phyloP scores from a whole-genome alignment of 1,140 invertebrate genomes.

The Brevipalpus yothersi region DNA sequence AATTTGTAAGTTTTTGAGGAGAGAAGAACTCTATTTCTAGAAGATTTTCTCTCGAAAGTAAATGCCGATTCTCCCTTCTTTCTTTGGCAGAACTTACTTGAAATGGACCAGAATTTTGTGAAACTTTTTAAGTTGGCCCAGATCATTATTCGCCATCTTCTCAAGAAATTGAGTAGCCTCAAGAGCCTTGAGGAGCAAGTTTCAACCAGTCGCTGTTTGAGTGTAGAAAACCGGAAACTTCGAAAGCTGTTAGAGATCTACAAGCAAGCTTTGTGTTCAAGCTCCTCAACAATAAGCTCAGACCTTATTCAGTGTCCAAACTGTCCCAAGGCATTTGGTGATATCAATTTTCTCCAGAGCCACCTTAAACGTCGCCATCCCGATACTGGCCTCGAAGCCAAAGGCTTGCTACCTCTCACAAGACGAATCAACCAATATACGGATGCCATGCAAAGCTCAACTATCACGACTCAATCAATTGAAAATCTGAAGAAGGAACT shows the following conservation, averaged over 20 bases:
- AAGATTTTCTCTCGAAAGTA: not conserved
- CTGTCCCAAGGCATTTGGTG: not conserved
- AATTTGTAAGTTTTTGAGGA: not conserved
- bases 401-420: not conserved
- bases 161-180: not conserved
- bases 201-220: not conserved
- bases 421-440: not conserved
- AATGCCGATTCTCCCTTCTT: not conserved
- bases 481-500: not conserved
- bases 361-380: not conserved
- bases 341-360: not conserved
- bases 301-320: not conserved
- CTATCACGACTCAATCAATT: not conserved
- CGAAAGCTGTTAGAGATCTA: not conserved
- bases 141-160: not conserved
- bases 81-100: not conserved
- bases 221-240: not conserved
- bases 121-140: not conserved
- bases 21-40: not conserved
- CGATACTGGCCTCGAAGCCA: not conserved
- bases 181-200: not conserved
- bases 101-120: not conserved
- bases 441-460: not conserved
- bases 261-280: not conserved
- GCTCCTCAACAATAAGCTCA: not conserved